Percentiles rank a stretch among this genome's conserved stretches.
Evolutionary conservation across 2,113 vertebrate genomes (phyloP).

Genomic region (Sinocyclocheilus rhinocerous): DNA sequence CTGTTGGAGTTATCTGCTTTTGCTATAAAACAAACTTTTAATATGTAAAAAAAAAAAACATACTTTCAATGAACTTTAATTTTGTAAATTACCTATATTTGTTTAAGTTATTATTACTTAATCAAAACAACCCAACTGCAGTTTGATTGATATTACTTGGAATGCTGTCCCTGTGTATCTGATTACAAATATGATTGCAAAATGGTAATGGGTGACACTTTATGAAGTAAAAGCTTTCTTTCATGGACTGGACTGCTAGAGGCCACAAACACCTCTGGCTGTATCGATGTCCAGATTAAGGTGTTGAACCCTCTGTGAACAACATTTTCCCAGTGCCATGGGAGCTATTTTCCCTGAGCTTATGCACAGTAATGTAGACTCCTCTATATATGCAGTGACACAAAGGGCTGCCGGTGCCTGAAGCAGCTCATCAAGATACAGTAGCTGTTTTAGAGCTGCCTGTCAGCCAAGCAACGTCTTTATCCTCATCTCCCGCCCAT

Average conservation of each 20-base stretch:
- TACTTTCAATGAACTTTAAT: too few species aligned
- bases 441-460: constrained; percentile 21
- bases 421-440: constrained; percentile 17
- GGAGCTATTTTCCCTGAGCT: neutral
- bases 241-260: neutral
- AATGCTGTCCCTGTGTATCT: too few species aligned
- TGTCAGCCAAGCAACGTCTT: constrained; percentile 38
- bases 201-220: too few species aligned
- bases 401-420: constrained; percentile 24
- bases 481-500: constrained; percentile 29
- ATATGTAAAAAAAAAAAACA: too few species aligned
- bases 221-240: neutral
- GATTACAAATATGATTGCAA: too few species aligned
- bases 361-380: constrained; percentile 22
- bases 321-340: neutral
- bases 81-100: too few species aligned
- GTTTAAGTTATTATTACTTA: too few species aligned
- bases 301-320: neutral
- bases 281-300: constrained; percentile 11
- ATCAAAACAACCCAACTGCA: too few species aligned
- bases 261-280: neutral
- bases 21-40: too few species aligned
- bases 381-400: neutral
- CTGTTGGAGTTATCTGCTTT: too few species aligned
- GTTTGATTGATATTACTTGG: too few species aligned